phyloP scores from a whole-genome alignment of 2,113 vertebrate species.

The Eulacestoma nigropectus region DNA sequence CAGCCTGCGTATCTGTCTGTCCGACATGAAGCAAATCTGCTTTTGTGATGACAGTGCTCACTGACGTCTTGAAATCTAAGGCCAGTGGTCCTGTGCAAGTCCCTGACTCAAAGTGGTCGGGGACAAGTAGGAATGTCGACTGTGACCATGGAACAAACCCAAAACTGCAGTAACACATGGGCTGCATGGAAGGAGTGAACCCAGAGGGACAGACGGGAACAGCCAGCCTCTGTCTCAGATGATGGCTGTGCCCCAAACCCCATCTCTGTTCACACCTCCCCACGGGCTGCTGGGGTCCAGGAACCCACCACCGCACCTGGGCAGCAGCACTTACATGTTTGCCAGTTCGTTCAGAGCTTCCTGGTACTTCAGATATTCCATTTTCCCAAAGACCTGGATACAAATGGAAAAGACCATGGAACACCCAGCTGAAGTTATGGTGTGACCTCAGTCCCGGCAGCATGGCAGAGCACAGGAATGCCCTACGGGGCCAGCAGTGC shows the following conservation, averaged over 20 bases:
- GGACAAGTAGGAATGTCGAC: accelerated
- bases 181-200: neutral
- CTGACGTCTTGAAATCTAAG: neutral
- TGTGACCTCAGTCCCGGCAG: neutral
- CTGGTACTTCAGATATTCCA: constrained; percentile 85
- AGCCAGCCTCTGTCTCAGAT: neutral
- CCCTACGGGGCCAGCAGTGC: accelerated
- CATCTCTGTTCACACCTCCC: neutral
- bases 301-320: accelerated
- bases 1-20: accelerated
- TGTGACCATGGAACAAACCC: neutral
- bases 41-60: accelerated
- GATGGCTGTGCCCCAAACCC: neutral
- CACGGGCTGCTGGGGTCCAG: neutral
- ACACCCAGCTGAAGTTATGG: neutral
- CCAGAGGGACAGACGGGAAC: neutral
- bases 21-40: accelerated
- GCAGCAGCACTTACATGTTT: constrained; percentile 77
- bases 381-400: constrained; percentile 79
- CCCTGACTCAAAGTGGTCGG: neutral
- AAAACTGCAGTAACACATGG: accelerated
- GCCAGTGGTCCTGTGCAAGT: too few relatives aligned
- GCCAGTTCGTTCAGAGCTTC: constrained; percentile 85
- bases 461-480: neutral
- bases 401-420: neutral